Conservation (phyloP, 2,888 invertebrate species). For the Pollenia amentaria region DNA sequence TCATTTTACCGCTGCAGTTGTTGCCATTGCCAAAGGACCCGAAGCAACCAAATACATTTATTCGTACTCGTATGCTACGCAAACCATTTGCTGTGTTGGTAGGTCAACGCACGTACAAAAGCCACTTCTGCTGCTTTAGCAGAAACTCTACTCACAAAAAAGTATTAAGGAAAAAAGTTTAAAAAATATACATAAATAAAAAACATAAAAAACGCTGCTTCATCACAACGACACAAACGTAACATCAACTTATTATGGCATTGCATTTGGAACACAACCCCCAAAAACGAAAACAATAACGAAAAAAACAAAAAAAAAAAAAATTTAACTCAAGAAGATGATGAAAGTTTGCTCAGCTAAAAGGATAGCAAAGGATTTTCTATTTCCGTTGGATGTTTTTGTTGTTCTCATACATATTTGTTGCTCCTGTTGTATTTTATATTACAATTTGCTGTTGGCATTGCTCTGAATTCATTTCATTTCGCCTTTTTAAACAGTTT, state of each 20-base stretch:
- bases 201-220: slow-evolving; percentile 44
- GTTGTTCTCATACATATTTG: neutral
- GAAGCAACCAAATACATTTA: slow-evolving; percentile 41
- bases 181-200: slow-evolving; percentile 53
- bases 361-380: slow-evolving; percentile 66
- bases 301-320: slow-evolving; percentile 61
- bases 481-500: slow-evolving; percentile 60
- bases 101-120: slow-evolving; percentile 85
- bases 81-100: slow-evolving; percentile 82
- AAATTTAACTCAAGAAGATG: slow-evolving; percentile 9
- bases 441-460: slow-evolving; percentile 69
- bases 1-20: slow-evolving; percentile 64
- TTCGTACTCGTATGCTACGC: slow-evolving; percentile 48
- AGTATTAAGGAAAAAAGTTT: slow-evolving; percentile 56
- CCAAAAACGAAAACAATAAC: slow-evolving; percentile 52
- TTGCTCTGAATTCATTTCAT: slow-evolving; percentile 71
- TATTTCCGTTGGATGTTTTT: slow-evolving; percentile 56
- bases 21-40: slow-evolving; percentile 73
- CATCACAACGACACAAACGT: slow-evolving; percentile 43
- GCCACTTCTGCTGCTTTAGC: slow-evolving; percentile 79
- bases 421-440: slow-evolving; percentile 54
- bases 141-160: slow-evolving; percentile 57
- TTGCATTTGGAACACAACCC: slow-evolving; percentile 61
- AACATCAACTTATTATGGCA: slow-evolving; percentile 70
- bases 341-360: slow-evolving; percentile 43